Conservation (phyloP, 2,797 vertebrate genomes). For the Fringilla coelebs region DNA sequence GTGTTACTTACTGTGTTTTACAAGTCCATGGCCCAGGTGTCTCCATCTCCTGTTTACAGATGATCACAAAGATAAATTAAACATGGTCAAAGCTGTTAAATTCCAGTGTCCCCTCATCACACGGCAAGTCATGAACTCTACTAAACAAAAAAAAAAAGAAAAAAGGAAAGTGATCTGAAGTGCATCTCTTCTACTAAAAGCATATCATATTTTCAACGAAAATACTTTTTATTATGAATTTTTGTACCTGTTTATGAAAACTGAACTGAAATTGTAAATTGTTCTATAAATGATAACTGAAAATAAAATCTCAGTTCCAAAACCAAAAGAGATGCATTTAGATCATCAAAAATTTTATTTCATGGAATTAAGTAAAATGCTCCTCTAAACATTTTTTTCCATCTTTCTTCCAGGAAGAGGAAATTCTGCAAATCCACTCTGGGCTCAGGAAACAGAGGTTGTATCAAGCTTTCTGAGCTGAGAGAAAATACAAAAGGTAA, state of each 20-base stretch:
- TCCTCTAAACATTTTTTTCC: constrained; percentile 48
- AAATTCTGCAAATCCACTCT: constrained; percentile 61
- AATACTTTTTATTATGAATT: neutral
- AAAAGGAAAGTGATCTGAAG: neutral
- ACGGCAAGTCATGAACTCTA: constrained; percentile 31
- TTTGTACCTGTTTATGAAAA: constrained; percentile 25
- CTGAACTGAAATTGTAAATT: constrained; percentile 10
- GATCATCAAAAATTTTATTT: constrained; percentile 73
- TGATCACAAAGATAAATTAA: constrained; percentile 37
- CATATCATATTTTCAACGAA: constrained; percentile 16
- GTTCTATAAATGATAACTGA: constrained; percentile 28
- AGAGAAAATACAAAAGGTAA: constrained; percentile 64
- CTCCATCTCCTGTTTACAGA: neutral
- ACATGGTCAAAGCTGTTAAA: neutral
- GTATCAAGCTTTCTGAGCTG: constrained; percentile 59
- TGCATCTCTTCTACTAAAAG: neutral
- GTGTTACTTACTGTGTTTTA: neutral
- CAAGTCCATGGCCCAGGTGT: neutral
- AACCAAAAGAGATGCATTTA: neutral
- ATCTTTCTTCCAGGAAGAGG: constrained; percentile 53
- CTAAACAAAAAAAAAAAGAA: neutral
- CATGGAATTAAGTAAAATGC: constrained; percentile 71
- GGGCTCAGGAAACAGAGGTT: constrained; percentile 69
- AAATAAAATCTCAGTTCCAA: neutral
- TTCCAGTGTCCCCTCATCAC: neutral